Evolutionary conservation across 2,797 vertebrate genomes (phyloP).

Genomic region (Sardinella longiceps): DNA sequence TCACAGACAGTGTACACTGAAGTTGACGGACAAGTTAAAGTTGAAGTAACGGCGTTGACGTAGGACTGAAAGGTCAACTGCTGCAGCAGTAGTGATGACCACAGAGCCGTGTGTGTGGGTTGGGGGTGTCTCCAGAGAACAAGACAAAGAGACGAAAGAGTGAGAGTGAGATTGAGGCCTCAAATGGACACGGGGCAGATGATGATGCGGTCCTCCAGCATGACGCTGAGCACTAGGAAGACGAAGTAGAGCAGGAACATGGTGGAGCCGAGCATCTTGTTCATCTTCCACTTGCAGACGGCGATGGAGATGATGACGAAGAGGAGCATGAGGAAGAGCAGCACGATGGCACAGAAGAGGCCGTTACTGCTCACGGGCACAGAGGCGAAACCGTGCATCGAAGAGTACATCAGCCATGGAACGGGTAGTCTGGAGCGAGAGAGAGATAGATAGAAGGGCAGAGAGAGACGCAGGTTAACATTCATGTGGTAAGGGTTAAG

Average conservation of each 20-base stretch:
- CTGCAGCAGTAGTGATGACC: neutral
- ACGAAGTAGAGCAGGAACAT: constrained; percentile 97
- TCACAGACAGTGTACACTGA: neutral
- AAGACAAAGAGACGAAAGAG: neutral
- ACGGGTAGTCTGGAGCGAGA: constrained; percentile 81
- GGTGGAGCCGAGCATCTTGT: constrained; percentile 87
- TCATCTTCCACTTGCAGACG: constrained; percentile 93
- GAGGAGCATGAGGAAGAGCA: constrained; percentile 97
- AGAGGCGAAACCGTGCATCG: constrained; percentile 76
- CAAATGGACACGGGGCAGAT: constrained; percentile 85
- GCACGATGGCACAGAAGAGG: constrained; percentile 94
- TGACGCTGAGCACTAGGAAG: constrained; percentile 93
- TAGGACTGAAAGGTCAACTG: neutral
- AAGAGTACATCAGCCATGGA: constrained; percentile 90
- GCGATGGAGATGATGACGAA: constrained; percentile 95
- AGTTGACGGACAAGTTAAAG: neutral
- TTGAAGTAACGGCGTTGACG: neutral
- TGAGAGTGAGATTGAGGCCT: neutral
- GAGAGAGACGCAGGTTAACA: neutral
- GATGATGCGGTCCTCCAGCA: constrained; percentile 94
- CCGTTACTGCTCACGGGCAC: constrained; percentile 95
- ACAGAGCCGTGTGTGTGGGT: neutral
- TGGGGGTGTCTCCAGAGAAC: neutral
- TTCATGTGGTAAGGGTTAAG: neutral
- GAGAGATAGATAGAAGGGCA: neutral